Evolutionary conservation across 2,113 vertebrate species (phyloP).

Genomic region (Rhynchopsitta pachyrhyncha): DNA sequence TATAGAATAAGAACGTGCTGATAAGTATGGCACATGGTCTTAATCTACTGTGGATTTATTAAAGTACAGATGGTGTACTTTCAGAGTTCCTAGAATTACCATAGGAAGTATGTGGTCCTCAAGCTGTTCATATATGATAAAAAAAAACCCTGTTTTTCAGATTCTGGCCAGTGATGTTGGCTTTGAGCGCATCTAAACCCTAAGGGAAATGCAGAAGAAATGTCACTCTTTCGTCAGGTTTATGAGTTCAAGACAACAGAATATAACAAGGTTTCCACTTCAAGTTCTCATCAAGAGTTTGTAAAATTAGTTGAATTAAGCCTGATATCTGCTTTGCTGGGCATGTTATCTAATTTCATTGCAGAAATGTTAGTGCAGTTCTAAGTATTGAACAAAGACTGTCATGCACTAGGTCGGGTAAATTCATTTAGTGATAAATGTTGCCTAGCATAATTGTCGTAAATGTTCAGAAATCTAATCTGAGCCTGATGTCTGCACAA

Average conservation of each 20-base stretch:
- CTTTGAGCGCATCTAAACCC: background rate
- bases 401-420: background rate
- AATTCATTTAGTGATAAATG: background rate
- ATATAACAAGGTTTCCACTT: background rate
- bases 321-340: background rate
- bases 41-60: constrained; percentile 33
- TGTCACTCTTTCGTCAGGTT: background rate
- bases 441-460: background rate
- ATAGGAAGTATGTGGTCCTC: constrained; percentile 22
- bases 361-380: background rate
- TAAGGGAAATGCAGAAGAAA: background rate
- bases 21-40: constrained; percentile 19
- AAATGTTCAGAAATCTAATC: background rate
- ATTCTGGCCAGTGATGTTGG: background rate
- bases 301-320: background rate
- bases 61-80: constrained; percentile 51
- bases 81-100: constrained; percentile 6
- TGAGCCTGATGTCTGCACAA: background rate
- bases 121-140: background rate
- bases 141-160: background rate
- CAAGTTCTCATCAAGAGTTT: background rate
- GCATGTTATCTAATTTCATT: background rate
- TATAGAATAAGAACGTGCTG: background rate
- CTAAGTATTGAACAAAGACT: background rate
- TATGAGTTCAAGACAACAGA: background rate